Conservation (phyloP, 2,797 vertebrate species). For the Stomatorhinus walkeri region DNA sequence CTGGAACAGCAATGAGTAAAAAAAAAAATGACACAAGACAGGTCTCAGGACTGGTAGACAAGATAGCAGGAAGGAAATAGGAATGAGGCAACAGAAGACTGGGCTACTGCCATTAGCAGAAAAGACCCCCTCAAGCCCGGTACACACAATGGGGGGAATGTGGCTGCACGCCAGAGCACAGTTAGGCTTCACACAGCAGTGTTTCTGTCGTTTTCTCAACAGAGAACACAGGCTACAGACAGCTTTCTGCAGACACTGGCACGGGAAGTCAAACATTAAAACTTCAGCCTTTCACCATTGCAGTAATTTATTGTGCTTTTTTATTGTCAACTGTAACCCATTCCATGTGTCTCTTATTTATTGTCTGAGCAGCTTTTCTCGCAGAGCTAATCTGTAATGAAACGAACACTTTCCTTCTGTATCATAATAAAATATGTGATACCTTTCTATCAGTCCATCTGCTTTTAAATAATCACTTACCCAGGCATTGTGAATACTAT, state of each 20-base stretch:
- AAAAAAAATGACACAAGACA: neutral
- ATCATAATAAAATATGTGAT: neutral
- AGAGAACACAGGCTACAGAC: conserved; percentile 45
- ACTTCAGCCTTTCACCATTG: conserved; percentile 23
- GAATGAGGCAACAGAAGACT: conserved; percentile 43
- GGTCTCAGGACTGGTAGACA: conserved; percentile 18
- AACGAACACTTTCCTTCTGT: neutral
- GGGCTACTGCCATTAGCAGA: conserved; percentile 35
- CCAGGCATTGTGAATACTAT: neutral
- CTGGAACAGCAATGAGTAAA: neutral
- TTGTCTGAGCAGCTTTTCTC: neutral
- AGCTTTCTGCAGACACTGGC: conserved; percentile 44
- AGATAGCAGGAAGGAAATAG: conserved; percentile 31
- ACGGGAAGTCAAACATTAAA: conserved; percentile 17
- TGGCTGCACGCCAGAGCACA: conserved; percentile 57
- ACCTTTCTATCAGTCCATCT: neutral
- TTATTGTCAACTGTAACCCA: conserved; percentile 70
- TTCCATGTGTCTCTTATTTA: conserved; percentile 48
- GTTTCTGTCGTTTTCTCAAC: conserved; percentile 61
- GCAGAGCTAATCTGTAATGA: neutral
- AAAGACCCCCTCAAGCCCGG: conserved; percentile 10
- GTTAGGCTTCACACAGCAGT: conserved; percentile 56
- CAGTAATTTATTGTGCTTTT: conserved; percentile 40
- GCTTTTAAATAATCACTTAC: neutral
- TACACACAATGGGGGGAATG: conserved; percentile 27